Evolutionary conservation across 2,888 invertebrate genomes (phyloP).

Genomic region (Acheta domesticus): DNA sequence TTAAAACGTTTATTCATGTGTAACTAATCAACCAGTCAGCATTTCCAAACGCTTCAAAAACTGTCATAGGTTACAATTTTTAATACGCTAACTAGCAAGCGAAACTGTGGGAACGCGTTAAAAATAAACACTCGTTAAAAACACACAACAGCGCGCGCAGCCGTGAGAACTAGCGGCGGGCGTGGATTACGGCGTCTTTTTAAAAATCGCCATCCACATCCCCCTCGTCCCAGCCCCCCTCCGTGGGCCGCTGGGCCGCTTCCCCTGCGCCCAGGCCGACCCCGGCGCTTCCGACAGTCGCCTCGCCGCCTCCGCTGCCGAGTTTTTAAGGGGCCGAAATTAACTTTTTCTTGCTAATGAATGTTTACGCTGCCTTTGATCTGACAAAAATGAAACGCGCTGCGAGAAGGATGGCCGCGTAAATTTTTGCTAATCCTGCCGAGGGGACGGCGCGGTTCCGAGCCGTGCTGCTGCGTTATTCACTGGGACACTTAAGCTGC

Average conservation of each 20-base stretch:
- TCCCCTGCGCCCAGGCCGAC: neutral
- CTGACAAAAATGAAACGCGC: conserved; percentile 7
- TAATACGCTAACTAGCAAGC: neutral
- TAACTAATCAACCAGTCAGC: too few relatives aligned
- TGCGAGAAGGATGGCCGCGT: neutral
- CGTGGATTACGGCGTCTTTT: neutral
- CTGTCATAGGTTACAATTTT: neutral
- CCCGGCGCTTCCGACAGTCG: neutral
- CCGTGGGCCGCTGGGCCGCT: neutral
- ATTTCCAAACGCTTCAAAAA: too few relatives aligned
- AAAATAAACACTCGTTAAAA: neutral
- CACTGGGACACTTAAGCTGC: too few relatives aligned
- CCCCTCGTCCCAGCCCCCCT: neutral
- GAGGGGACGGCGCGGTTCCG: neutral
- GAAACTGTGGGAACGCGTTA: neutral
- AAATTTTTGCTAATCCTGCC: neutral
- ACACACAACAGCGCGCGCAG: neutral
- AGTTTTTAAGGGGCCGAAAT: neutral
- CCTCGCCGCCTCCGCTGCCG: neutral
- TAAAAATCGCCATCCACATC: neutral
- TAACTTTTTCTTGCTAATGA: conserved; percentile 9
- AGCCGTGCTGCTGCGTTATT: too few relatives aligned
- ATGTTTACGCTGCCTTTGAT: conserved; percentile 18
- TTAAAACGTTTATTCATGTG: too few relatives aligned
- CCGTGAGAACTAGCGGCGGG: neutral